Evolutionary conservation across 2,113 vertebrate genomes (phyloP).

Genomic region (Oostethus manadensis): DNA sequence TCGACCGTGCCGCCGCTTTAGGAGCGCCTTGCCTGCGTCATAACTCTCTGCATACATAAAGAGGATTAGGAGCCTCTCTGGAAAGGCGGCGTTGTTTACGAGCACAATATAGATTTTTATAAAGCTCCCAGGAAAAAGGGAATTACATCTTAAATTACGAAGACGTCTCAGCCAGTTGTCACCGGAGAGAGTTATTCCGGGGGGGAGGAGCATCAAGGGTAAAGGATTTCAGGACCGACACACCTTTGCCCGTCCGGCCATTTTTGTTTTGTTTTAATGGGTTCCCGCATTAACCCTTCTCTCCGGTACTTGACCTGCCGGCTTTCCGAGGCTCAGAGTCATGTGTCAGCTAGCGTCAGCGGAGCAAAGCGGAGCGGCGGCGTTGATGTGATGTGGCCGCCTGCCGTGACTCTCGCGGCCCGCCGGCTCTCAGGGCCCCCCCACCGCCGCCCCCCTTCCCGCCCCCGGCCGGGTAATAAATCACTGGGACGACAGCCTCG

Average conservation of each 20-base stretch:
- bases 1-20: constrained; percentile 44
- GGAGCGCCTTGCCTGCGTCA: constrained; percentile 63
- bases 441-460: too few species aligned
- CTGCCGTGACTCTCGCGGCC: constrained; percentile 44
- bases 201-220: constrained; percentile 26
- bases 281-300: constrained; percentile 60
- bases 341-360: constrained; percentile 59
- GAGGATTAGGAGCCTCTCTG: constrained; percentile 30
- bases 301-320: constrained; percentile 49
- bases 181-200: constrained; percentile 52
- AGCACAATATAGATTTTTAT: constrained; percentile 74
- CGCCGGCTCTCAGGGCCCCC: constrained; percentile 35
- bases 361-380: constrained; percentile 54
- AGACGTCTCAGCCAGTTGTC: constrained; percentile 63
- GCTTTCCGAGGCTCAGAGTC: constrained; percentile 50
- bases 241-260: too few species aligned
- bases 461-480: constrained; percentile 57
- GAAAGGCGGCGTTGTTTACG: constrained; percentile 68
- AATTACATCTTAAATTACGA: constrained; percentile 73
- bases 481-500: constrained; percentile 61
- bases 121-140: constrained; percentile 67
- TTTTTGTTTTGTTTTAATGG: constrained; percentile 49
- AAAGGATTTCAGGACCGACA: constrained; percentile 8
- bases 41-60: constrained; percentile 66
- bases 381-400: constrained; percentile 47